A percentile compares a stretch with the other conserved stretches of the same genome.
Conservation (phyloP, 2,797 vertebrate species). For the Microcaecilia unicolor region DNA sequence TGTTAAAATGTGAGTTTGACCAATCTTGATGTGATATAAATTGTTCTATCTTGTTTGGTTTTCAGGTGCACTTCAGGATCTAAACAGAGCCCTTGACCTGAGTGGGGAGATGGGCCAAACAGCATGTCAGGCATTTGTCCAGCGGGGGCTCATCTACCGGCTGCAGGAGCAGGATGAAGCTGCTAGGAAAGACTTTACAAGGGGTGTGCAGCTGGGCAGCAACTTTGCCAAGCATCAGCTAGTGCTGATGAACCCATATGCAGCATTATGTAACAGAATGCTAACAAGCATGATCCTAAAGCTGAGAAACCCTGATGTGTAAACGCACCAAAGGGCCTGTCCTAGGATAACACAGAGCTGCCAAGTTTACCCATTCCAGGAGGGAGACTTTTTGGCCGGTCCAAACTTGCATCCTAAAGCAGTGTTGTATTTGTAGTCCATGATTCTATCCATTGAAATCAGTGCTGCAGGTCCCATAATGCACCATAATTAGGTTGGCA, state of each 20-base stretch:
- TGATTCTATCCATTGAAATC: too few relatives aligned
- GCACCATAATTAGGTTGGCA: too few relatives aligned
- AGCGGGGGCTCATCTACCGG: conserved; percentile 74
- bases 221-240: conserved; percentile 78
- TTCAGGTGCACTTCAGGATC: conserved; percentile 74
- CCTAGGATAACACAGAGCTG: too few relatives aligned
- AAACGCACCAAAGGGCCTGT: not conserved
- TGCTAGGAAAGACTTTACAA: conserved; percentile 68
- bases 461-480: too few relatives aligned
- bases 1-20: not conserved
- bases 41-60: accelerated
- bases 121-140: conserved; percentile 81
- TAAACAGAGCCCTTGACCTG: conserved; percentile 67
- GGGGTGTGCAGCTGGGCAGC: conserved; percentile 72
- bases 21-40: too few relatives aligned
- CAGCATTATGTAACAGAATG: conserved; percentile 94
- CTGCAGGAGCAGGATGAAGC: conserved; percentile 54
- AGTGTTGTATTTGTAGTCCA: not conserved
- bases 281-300: conserved; percentile 71
- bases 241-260: conserved; percentile 79
- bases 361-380: too few relatives aligned
- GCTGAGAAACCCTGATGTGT: conserved; percentile 51
- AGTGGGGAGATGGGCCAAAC: conserved; percentile 55
- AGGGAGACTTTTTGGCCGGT: too few relatives aligned
- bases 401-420: too few relatives aligned